Evolutionary conservation across 2,113 vertebrate genomes (phyloP), one percentile per base, ranked within the genome.

Genomic region (Scomber japonicus): DNA sequence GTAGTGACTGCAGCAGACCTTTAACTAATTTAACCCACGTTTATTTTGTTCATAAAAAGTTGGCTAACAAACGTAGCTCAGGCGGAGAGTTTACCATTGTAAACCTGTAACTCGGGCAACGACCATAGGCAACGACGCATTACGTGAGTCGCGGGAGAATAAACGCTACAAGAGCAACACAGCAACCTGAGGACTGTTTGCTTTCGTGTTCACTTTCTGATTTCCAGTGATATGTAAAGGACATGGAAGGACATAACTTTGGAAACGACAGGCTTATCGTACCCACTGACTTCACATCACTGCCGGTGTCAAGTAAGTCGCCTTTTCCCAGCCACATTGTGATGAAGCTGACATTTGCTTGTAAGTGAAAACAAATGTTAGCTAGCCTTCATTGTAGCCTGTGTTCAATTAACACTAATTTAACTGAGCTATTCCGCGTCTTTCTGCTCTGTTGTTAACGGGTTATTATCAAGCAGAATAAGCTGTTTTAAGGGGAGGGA

Each of bases 261-360:
- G 67, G 45, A 2, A 81, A 74, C 13, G 88, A 92, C 57, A 92
- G 80, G 45, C 90, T 95, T 1, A 73, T 77, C 63, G 89, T 74
- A 0, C 94, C 94, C 2, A 88, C 71, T 3, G 93, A 95, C 9
- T 95, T 94, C 55, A 83, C 71, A 0, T 63, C 88, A 40, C 48
- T 88, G 1, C 10, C 56, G 1, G 19, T n/a, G 57, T 51, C 78
- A 62, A 72, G 93, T 95, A 88, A 88, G 92, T 84, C 55, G 0
- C 2, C 7, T 11, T 54, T 21, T 27, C 24, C 0, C 53, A 1
- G 2, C 11, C 7, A 2, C 3, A 0, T 11, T 35, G 51, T 27
- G 3, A 4, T 35, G 31, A 24, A 57, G 53, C 40, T 67, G 11
- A n/a, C n/a, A 31, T 46, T 31, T 53, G 13, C 13, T 44, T 1